phyloP scores from a whole-genome alignment of 2,888 invertebrate genomes.

The Psylliodes chrysocephalus region DNA sequence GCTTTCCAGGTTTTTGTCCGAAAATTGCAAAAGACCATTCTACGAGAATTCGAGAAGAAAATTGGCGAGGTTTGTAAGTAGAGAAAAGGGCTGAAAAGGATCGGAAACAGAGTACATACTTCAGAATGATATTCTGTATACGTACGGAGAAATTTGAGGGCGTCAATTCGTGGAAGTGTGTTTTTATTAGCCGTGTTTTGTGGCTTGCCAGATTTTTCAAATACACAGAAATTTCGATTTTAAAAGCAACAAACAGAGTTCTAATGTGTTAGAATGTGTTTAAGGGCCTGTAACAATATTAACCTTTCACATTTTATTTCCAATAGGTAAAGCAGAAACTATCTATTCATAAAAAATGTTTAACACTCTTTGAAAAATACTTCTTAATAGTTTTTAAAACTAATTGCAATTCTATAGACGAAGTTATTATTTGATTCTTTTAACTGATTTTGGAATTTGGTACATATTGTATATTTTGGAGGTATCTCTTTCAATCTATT shows the following conservation, averaged over 20 bases:
- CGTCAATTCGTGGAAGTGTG: constrained; percentile 1
- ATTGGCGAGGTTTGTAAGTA: constrained; percentile 12
- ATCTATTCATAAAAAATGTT: too few relatives aligned
- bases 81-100: constrained; percentile 5
- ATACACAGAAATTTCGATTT: background rate
- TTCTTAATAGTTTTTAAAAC: too few relatives aligned
- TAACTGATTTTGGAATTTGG: too few relatives aligned
- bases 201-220: background rate
- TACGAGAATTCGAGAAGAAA: constrained; percentile 11
- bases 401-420: too few relatives aligned
- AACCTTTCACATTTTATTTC: too few relatives aligned
- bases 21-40: constrained; percentile 21
- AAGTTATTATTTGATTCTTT: too few relatives aligned
- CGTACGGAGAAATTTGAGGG: constrained; percentile 3
- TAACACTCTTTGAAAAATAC: too few relatives aligned
- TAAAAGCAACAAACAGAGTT: background rate
- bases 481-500: too few relatives aligned
- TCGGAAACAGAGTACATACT: constrained; percentile 4
- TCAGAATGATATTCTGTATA: constrained; percentile 17
- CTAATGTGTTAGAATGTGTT: too few relatives aligned
- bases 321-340: too few relatives aligned
- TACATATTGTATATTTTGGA: too few relatives aligned
- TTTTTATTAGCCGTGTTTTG: background rate
- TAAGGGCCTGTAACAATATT: too few relatives aligned
- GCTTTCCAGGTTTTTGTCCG: constrained; percentile 12